These are phyloP conservation scores for Hippocampus mohnikei DNA, from an alignment of 2,113 vertebrate genomes.

Conservation along the genomic window DNA sequence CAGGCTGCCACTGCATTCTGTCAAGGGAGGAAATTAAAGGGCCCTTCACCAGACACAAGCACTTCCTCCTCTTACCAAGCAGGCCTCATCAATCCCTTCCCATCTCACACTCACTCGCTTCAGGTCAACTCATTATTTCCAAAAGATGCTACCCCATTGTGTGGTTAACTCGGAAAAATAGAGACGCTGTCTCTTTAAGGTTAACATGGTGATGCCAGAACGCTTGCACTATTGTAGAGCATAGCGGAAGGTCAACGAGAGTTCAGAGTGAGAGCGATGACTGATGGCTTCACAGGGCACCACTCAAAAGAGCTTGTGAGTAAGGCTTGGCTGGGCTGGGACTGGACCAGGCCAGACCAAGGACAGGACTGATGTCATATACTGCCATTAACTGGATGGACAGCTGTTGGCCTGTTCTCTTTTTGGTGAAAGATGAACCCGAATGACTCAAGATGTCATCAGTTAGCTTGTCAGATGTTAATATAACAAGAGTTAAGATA, in stretches of 20 bases:
- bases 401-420: slow-evolving; percentile 5
- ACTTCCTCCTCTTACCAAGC: slow-evolving; percentile 41
- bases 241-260: slow-evolving; percentile 82
- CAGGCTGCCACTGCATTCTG: slow-evolving; percentile 70
- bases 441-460: slow-evolving; percentile 11
- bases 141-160: slow-evolving; percentile 9
- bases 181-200: slow-evolving; percentile 62
- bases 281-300: slow-evolving; percentile 76
- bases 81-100: slow-evolving; percentile 4
- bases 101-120: slow-evolving; percentile 10
- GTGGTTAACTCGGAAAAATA: slow-evolving; percentile 16
- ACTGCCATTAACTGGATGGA: slow-evolving; percentile 17
- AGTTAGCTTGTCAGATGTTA: slow-evolving; percentile 4
- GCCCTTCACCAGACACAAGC: slow-evolving; percentile 53
- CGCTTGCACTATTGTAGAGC: slow-evolving; percentile 69
- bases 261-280: slow-evolving; percentile 83
- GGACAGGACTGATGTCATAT: slow-evolving; percentile 23
- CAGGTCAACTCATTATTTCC: slow-evolving; percentile 20
- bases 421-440: slow-evolving; percentile 13
- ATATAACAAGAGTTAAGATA: not conserved
- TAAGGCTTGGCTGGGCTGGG: slow-evolving; percentile 66
- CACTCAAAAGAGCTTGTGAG: slow-evolving; percentile 62
- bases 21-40: slow-evolving; percentile 67
- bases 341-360: slow-evolving; percentile 21
- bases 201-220: slow-evolving; percentile 66